Conservation (phyloP, 2,113 vertebrate genomes). For the Gymnarchus niloticus region DNA sequence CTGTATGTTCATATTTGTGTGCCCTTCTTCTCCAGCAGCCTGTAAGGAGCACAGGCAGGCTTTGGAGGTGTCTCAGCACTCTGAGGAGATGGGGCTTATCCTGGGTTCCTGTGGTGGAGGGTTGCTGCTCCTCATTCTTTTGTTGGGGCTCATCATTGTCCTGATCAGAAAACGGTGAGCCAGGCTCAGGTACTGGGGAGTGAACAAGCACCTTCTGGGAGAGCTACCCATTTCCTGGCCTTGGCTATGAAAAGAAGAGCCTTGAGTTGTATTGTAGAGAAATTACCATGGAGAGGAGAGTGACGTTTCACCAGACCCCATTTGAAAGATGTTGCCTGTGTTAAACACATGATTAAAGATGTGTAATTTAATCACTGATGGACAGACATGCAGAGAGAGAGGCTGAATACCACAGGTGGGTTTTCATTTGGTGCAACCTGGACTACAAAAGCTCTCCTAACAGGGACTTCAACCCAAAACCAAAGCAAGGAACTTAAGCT, state of each 20-base stretch:
- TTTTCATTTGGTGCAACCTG: not conserved
- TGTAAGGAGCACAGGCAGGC: constrained; percentile 85
- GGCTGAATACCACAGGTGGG: not conserved
- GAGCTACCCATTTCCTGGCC: not conserved
- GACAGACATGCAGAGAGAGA: not conserved
- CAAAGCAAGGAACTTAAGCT: not conserved
- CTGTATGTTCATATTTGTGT: not conserved
- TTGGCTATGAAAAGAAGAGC: not conserved
- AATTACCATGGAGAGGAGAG: not conserved
- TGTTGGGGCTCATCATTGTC: constrained; percentile 83
- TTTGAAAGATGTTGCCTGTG: not conserved
- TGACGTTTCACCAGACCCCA: not conserved
- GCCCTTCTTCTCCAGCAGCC: constrained; percentile 62
- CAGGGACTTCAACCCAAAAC: not conserved
- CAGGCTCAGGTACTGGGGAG: not conserved
- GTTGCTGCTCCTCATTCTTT: constrained; percentile 79
- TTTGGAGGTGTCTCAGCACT: constrained; percentile 83
- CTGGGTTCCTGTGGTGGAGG: constrained; percentile 86
- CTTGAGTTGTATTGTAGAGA: not conserved
- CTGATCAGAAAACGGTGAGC: constrained; percentile 87
- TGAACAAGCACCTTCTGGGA: not conserved
- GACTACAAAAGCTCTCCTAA: not conserved
- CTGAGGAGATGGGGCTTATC: constrained; percentile 91
- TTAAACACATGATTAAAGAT: not conserved
- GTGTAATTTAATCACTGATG: not conserved